A percentile compares a stretch with the other conserved stretches of the same genome.
These are phyloP conservation scores for Malurus elegans DNA, from an alignment of 2,113 vertebrate species.

Conservation along the genomic window DNA sequence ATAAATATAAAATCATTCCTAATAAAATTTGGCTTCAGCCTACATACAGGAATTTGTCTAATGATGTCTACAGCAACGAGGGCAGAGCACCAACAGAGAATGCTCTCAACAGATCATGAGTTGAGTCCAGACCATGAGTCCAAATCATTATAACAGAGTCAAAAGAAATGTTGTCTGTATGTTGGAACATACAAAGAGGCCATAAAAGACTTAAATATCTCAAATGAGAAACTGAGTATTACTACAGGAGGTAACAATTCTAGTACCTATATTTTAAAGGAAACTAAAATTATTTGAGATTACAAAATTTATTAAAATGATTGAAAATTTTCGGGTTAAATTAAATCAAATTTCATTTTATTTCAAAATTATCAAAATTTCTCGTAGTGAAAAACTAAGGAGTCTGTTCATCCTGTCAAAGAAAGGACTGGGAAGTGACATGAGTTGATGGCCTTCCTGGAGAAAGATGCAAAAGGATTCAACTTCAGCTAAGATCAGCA, in stretches of 20 bases:
- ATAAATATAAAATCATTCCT: slow-evolving; percentile 6
- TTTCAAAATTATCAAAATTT: not conserved
- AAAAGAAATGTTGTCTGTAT: not conserved
- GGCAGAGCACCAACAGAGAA: not conserved
- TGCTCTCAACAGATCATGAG: not conserved
- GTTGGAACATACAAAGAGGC: not conserved
- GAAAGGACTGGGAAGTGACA: not conserved
- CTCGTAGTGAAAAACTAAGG: not conserved
- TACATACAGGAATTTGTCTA: not conserved
- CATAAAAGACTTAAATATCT: not conserved
- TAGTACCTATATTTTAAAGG: not conserved
- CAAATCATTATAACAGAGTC: not conserved
- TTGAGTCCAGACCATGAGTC: not conserved
- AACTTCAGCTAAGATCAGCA: not conserved
- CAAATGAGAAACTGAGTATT: not conserved
- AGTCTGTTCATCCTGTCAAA: not conserved
- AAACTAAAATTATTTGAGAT: not conserved
- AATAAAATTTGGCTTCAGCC: slow-evolving; percentile 5
- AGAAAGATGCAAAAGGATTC: not conserved
- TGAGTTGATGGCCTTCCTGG: not conserved
- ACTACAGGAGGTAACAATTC: not conserved
- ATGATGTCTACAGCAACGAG: not conserved
- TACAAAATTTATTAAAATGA: not conserved
- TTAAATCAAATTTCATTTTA: not conserved
- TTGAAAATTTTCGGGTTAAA: not conserved